A percentile compares a stretch with the other conserved stretches of the same genome.
Conservation (phyloP, 2,113 vertebrate genomes). For the Orycteropus afer region DNA sequence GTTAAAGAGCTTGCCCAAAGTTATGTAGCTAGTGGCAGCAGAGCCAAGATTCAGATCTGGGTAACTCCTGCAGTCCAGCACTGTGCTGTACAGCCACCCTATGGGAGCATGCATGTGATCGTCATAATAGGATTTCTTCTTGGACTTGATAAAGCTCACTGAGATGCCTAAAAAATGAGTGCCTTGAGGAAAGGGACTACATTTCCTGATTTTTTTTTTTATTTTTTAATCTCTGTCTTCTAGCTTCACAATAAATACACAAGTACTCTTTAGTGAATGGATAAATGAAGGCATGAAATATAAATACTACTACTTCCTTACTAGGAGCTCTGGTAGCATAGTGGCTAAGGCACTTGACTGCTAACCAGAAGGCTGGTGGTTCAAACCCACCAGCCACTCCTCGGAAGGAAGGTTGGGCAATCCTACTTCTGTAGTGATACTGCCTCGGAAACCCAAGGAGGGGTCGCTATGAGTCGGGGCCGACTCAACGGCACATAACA, state of each 20-base stretch:
- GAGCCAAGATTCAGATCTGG: not conserved
- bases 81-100: not conserved
- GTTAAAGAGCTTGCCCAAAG: not conserved
- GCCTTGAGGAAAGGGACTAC: not conserved
- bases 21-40: not conserved
- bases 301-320: not conserved
- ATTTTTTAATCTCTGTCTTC: not conserved
- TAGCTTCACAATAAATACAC: not conserved
- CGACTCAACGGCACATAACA: no score
- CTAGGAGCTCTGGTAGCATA: no score
- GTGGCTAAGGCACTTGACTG: no score
- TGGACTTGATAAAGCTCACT: not conserved
- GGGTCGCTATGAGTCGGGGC: no score
- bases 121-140: not conserved
- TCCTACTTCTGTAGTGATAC: no score
- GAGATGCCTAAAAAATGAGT: not conserved
- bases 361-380: no score
- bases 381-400: no score
- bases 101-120: not conserved
- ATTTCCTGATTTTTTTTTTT: not conserved
- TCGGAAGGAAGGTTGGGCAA: no score
- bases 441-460: no score
- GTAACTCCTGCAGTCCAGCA: fast-evolving
- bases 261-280: not conserved
- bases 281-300: not conserved